A percentile compares a stretch with the other conserved stretches of the same genome.
Conservation (phyloP, 2,888 invertebrate species). For the Drosophila mercatorum region DNA sequence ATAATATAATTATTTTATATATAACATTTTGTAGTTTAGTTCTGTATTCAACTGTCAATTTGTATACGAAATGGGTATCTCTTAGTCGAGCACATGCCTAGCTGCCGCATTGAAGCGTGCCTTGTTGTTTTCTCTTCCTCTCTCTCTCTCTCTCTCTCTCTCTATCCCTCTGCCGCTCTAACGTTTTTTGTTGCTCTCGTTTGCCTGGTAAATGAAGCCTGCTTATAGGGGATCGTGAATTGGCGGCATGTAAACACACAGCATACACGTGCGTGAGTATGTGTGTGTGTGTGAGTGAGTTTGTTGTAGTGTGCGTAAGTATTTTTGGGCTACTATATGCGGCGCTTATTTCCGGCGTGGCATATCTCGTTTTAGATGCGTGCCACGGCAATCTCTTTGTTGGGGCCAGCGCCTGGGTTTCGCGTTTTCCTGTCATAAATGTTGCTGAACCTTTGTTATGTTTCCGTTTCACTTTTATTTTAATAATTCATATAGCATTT, state of each 20-base stretch:
- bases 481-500: slow-evolving; percentile 79
- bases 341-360: slow-evolving; percentile 77
- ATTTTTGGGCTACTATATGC: slow-evolving; percentile 55
- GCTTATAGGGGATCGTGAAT: slow-evolving; percentile 74
- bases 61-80: slow-evolving; percentile 1
- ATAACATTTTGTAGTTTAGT: too few species aligned
- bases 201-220: slow-evolving; percentile 73
- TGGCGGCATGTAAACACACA: slow-evolving; percentile 66
- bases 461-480: slow-evolving; percentile 80
- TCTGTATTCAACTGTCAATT: not conserved
- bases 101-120: not conserved
- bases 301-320: slow-evolving; percentile 11
- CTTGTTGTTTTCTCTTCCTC: not conserved
- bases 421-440: slow-evolving; percentile 80
- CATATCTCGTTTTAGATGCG: slow-evolving; percentile 80
- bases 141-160: slow-evolving; percentile 10
- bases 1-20: too few species aligned
- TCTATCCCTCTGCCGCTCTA: not conserved
- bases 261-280: slow-evolving; percentile 14
- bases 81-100: not conserved
- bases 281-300: not conserved
- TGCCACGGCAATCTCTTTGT: slow-evolving; percentile 73
- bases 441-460: slow-evolving; percentile 78
- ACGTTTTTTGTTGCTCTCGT: slow-evolving; percentile 32
- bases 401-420: slow-evolving; percentile 62